These are phyloP conservation scores for Caenorhabditis sp. DNA, from an alignment of 2,888 invertebrate species.

Conservation along the genomic window DNA sequence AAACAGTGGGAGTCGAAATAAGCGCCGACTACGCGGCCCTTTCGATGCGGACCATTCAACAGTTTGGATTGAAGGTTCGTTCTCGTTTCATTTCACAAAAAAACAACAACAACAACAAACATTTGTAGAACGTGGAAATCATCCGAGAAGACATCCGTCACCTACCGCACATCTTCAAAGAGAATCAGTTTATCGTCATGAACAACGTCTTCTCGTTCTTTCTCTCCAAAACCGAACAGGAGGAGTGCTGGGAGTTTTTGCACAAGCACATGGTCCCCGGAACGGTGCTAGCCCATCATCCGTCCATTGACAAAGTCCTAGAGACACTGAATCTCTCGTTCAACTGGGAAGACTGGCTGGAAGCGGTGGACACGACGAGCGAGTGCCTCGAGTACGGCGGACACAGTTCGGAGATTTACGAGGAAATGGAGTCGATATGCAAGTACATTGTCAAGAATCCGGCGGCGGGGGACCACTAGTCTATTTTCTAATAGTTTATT, in stretches of 20 bases:
- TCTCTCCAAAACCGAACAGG: constrained; percentile 82
- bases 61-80: constrained; percentile 47
- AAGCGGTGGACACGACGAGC: constrained; percentile 57
- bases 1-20: constrained; percentile 85
- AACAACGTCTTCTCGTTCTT: constrained; percentile 86
- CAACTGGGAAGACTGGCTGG: constrained; percentile 67
- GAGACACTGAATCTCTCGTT: constrained; percentile 69
- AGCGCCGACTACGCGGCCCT: constrained; percentile 84
- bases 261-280: constrained; percentile 58
- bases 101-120: too few species aligned
- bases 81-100: background rate
- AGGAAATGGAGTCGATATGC: constrained; percentile 55
- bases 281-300: constrained; percentile 69
- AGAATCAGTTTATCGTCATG: constrained; percentile 83
- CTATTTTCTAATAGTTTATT: background rate
- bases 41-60: constrained; percentile 79
- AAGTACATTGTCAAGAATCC: constrained; percentile 55
- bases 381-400: constrained; percentile 62
- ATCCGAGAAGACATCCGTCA: constrained; percentile 83
- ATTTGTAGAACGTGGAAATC: constrained; percentile 54
- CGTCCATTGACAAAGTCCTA: constrained; percentile 62
- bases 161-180: constrained; percentile 82
- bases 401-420: constrained; percentile 58
- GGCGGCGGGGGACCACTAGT: background rate
- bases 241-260: constrained; percentile 66